These are phyloP conservation scores for Matsumyia berberina DNA, from an alignment of 2,888 invertebrate species.

Conservation along the genomic window DNA sequence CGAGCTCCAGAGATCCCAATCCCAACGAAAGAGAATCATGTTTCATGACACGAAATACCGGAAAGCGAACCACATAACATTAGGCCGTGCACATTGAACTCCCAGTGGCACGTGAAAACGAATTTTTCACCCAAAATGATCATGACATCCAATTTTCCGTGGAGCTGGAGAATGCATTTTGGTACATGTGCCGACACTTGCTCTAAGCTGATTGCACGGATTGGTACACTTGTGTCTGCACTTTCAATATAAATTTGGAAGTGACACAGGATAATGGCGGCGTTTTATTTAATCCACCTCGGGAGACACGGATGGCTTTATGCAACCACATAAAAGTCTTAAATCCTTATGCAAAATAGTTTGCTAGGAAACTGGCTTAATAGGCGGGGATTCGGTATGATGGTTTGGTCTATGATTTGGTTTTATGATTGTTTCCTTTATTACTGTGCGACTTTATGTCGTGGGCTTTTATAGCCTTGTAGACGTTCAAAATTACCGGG, in stretches of 20 bases:
- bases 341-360: conserved; percentile 49
- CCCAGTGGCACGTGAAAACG: conserved; percentile 16
- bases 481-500: neutral
- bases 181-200: conserved; percentile 1
- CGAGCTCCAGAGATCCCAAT: conserved; percentile 56
- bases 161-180: conserved; percentile 30
- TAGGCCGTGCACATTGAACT: conserved; percentile 68
- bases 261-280: conserved; percentile 31
- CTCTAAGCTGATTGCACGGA: conserved; percentile 7
- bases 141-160: conserved; percentile 65
- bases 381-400: neutral
- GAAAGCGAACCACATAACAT: conserved; percentile 63
- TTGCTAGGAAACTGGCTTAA: conserved; percentile 29
- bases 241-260: conserved; percentile 42
- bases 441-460: neutral
- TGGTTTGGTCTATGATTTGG: neutral
- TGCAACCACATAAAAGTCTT: conserved; percentile 32
- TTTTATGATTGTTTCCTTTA: conserved; percentile 7
- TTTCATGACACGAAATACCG: conserved; percentile 73
- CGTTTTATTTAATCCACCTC: conserved; percentile 38
- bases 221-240: conserved; percentile 29
- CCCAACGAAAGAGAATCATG: conserved; percentile 57
- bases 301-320: conserved; percentile 18
- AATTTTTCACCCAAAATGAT: conserved; percentile 51
- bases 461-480: neutral